These are phyloP conservation scores for Tenualosa thibaudeaui DNA, from an alignment of 2,797 vertebrate species.

Conservation along the genomic window DNA sequence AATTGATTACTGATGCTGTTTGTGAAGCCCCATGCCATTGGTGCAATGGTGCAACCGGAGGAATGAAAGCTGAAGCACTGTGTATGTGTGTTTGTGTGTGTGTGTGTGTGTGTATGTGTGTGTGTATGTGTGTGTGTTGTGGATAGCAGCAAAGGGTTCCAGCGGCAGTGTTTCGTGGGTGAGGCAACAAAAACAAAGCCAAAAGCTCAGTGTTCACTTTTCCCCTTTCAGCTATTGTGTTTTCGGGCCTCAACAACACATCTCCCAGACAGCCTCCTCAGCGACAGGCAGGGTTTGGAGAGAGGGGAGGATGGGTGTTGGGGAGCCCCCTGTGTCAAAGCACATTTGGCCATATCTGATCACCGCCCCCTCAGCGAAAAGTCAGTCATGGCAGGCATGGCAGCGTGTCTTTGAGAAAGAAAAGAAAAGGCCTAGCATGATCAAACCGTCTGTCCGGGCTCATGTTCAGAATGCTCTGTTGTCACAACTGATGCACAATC, in stretches of 20 bases:
- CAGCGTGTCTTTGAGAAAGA: neutral
- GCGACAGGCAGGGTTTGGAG: neutral
- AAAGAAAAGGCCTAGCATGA: neutral
- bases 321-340: neutral
- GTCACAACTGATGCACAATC: slow-evolving; percentile 32
- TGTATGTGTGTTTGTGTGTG: neutral
- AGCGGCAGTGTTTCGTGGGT: too few species aligned
- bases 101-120: neutral
- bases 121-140: neutral
- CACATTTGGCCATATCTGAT: slow-evolving; percentile 17
- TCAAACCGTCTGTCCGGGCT: neutral
- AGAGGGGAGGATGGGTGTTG: neutral
- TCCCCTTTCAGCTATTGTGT: neutral
- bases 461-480: slow-evolving; percentile 11
- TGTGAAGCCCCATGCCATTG: neutral
- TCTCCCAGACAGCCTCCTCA: neutral
- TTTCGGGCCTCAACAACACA: neutral
- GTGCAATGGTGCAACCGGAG: neutral
- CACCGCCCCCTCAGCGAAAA: neutral
- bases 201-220: neutral
- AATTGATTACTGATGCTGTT: slow-evolving; percentile 23
- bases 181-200: neutral
- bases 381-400: neutral
- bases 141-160: too few species aligned
- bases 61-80: neutral